A percentile compares a stretch with the other conserved stretches of the same genome.
phyloP scores from a whole-genome alignment of 2,797 vertebrate species.

The Eulemur rubriventer region DNA sequence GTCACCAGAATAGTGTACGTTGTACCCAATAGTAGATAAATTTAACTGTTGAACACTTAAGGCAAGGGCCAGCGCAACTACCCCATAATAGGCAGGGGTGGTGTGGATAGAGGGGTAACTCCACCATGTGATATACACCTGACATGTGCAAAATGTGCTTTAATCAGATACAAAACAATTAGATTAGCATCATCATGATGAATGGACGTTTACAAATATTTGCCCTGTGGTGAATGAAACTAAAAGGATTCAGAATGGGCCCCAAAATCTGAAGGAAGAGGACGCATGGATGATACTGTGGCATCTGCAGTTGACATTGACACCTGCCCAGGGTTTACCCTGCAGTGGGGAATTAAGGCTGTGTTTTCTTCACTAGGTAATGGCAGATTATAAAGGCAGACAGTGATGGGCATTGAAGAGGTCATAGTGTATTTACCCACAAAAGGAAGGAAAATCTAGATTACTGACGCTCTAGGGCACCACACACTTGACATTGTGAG shows the following conservation, averaged over 20 bases:
- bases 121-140: not conserved
- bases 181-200: not conserved
- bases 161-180: not conserved
- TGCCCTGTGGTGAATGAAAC: not conserved
- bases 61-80: not conserved
- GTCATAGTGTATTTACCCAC: not conserved
- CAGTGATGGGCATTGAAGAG: not conserved
- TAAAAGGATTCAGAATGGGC: not conserved
- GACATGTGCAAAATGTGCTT: not conserved
- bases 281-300: not conserved
- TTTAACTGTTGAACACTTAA: not conserved
- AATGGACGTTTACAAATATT: slow-evolving; percentile 17
- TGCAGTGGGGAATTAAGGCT: not conserved
- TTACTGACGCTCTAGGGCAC: not conserved
- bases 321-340: not conserved
- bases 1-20: not conserved
- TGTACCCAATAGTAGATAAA: not conserved
- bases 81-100: not conserved
- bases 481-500: not conserved
- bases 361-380: not conserved
- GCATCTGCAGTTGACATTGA: not conserved
- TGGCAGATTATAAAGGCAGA: not conserved
- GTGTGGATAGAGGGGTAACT: not conserved
- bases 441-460: slow-evolving; percentile 6
- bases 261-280: not conserved